Base-by-base conservation (phyloP, 2,888 invertebrate genomes). In the Spodoptera picta region DNA sequence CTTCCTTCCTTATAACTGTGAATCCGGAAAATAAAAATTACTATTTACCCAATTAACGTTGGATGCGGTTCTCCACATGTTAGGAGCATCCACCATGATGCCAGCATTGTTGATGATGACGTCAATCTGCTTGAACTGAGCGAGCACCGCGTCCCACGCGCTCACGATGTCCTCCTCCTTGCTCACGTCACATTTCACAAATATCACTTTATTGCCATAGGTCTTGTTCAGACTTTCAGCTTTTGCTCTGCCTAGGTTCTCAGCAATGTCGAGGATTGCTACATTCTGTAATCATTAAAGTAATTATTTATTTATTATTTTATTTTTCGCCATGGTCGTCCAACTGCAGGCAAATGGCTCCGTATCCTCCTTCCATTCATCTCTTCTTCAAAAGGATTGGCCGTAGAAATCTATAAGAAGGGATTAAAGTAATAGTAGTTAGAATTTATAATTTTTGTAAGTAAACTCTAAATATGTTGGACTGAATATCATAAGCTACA, bases 31-130 rank as follows among this genome's bases (percentile, higher is more conserved):
- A 19, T 1, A 19, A 19, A 19, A 19, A 24, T 3, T 23, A 5
- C 23, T 42, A 54, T 23, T 36, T 80, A 89, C 89, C 80, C 79
- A 87, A 64, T 90, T 90, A 12, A 89, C 82, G 47, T 83, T 81
- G 50, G 82, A 79, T 2, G 88, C 79, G 10, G 76, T 85, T 52
- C 87, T 84, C 87, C 86, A 88, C 3, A 78, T 4, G 4, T 67
- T 19, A 0, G 84, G 82, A 0, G 82, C 53, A 61, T 90, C 88
- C 47, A 77, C 79, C 83, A 90, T 84, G 42, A 89, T 82, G 0
- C 89, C 89, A 31, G 90, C 89, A 65, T 90, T 88, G 69, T 90
- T 90, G 47, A 90, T 77, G 42, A 89, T 74, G 41, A 90, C 86
- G 45, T 90, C 88, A 23, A 89, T 65, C 31, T 74, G 81, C 45